phyloP scores from a whole-genome alignment of 2,888 invertebrate species.

The Cylloceria caligata region DNA sequence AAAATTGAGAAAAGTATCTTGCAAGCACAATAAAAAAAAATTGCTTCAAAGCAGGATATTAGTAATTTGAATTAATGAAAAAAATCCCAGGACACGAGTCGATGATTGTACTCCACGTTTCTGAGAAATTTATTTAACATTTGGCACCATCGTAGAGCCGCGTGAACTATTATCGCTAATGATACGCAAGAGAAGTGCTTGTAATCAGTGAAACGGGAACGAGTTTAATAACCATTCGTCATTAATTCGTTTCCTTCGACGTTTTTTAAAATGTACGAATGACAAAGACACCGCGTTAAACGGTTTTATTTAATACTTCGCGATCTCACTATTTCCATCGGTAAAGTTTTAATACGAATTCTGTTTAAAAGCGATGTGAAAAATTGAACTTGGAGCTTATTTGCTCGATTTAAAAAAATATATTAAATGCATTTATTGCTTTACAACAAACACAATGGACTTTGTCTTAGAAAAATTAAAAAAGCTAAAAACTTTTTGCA shows the following conservation, averaged over 20 bases:
- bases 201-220: slow-evolving; percentile 44
- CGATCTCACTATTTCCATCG: not conserved
- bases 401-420: not conserved
- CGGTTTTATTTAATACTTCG: not conserved
- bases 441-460: not conserved
- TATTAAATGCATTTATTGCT: not conserved
- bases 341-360: not conserved
- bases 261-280: slow-evolving; percentile 22
- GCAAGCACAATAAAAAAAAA: too few species aligned
- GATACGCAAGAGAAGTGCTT: slow-evolving; percentile 25
- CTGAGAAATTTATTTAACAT: not conserved
- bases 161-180: slow-evolving; percentile 43
- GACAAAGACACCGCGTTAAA: slow-evolving; percentile 28
- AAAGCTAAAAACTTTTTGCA: not conserved
- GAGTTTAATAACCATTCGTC: slow-evolving; percentile 59
- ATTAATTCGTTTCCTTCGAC: slow-evolving; percentile 52
- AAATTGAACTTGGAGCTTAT: not conserved
- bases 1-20: too few species aligned
- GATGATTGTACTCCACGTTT: not conserved
- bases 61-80: not conserved
- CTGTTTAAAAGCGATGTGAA: not conserved
- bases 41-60: not conserved
- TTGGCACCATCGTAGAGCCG: not conserved
- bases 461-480: not conserved
- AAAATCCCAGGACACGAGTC: not conserved